Conservation (phyloP, 2,888 invertebrate species). For the Steinernema carpocapsae region DNA sequence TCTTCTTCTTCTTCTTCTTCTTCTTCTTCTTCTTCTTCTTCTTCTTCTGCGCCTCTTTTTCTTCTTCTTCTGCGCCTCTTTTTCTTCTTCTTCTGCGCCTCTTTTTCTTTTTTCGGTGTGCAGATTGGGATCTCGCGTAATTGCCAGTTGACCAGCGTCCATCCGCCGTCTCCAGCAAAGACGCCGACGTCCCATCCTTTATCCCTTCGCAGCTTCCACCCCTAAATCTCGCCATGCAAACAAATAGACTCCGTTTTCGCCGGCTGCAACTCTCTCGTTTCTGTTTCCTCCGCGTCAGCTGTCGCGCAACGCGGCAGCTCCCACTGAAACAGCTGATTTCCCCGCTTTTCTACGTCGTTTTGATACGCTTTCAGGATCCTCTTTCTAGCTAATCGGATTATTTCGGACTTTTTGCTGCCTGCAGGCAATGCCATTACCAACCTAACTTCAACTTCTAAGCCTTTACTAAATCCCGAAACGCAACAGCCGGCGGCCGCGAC, state of each 20-base stretch:
- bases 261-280: neutral
- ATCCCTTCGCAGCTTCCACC: neutral
- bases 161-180: neutral
- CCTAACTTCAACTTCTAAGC: too few species aligned
- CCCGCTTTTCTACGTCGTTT: neutral
- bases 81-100: too few species aligned
- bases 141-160: conserved; percentile 16
- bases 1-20: too few species aligned
- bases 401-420: neutral
- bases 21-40: too few species aligned
- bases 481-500: too few species aligned
- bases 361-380: conserved; percentile 10
- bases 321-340: neutral
- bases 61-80: too few species aligned
- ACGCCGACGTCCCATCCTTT: neutral
- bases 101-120: neutral
- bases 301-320: neutral
- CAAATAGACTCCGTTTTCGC: neutral
- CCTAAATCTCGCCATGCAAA: neutral
- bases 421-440: neutral
- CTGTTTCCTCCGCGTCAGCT: conserved; percentile 10
- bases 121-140: conserved; percentile 25
- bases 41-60: too few species aligned
- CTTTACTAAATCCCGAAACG: too few species aligned
- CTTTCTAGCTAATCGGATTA: neutral